Conservation (phyloP, 2,888 invertebrate species). For the Leptarthrus brevirostris region DNA sequence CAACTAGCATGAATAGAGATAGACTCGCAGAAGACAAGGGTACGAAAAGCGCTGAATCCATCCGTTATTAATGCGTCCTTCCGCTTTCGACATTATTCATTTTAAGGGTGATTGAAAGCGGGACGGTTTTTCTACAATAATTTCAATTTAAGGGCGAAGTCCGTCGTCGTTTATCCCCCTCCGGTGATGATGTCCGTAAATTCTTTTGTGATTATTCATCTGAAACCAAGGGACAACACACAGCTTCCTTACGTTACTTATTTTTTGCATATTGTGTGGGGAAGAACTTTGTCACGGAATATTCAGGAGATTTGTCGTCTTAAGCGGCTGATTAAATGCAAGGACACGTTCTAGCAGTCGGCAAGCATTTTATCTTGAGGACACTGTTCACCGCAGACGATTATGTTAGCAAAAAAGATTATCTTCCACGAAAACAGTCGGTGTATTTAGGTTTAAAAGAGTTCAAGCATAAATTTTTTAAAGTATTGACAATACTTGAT, state of each 20-base stretch:
- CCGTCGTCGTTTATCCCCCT: constrained; percentile 5
- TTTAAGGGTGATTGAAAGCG: not conserved
- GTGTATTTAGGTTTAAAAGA: no score
- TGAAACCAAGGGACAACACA: constrained; percentile 1
- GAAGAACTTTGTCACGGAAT: constrained; percentile 4
- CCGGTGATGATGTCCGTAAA: constrained; percentile 7
- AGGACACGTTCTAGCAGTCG: constrained; percentile 50
- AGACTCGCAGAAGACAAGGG: no score
- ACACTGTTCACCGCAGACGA: not conserved
- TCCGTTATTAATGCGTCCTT: no score
- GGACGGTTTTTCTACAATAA: not conserved
- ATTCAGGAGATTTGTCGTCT: constrained; percentile 39
- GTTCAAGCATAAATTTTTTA: no score
- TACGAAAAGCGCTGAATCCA: no score
- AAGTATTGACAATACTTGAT: no score
- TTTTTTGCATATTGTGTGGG: constrained; percentile 15
- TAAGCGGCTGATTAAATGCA: constrained; percentile 52
- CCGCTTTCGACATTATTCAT: no score
- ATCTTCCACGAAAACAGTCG: no score
- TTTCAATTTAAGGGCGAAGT: constrained; percentile 18
- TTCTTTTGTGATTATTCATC: constrained; percentile 43
- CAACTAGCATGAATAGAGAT: no score
- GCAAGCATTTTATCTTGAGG: constrained; percentile 32
- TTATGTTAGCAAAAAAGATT: no score
- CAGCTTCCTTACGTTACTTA: not conserved